A percentile compares a stretch with the other conserved stretches of the same genome.
Evolutionary conservation across 2,888 invertebrate genomes (phyloP).

Genomic region (Andrena chrysosceles): DNA sequence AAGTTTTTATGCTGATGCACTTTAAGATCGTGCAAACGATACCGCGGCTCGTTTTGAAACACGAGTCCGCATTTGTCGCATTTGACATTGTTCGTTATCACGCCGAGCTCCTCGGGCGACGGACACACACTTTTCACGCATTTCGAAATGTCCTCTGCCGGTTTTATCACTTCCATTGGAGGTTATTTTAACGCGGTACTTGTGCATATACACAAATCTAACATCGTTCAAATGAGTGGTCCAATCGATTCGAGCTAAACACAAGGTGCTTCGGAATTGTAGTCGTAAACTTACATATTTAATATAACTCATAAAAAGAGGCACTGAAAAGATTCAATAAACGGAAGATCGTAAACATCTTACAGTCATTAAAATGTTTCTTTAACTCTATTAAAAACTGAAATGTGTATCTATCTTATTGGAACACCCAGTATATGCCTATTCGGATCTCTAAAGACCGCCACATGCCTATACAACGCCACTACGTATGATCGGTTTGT

Average conservation of each 20-base stretch:
- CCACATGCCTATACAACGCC: not conserved
- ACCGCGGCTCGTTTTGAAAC: slow-evolving; percentile 80
- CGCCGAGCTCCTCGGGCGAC: slow-evolving; percentile 79
- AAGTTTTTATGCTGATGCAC: slow-evolving; percentile 80
- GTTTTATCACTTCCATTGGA: slow-evolving; percentile 54
- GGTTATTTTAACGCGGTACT: slow-evolving; percentile 42
- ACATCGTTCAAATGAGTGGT: slow-evolving; percentile 15
- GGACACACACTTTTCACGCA: slow-evolving; percentile 78
- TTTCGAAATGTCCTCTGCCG: slow-evolving; percentile 29
- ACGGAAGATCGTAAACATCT: not conserved
- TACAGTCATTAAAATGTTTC: not conserved
- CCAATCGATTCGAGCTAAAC: slow-evolving; percentile 26
- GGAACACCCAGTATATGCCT: not conserved
- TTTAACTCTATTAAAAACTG: not conserved
- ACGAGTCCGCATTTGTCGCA: slow-evolving; percentile 80
- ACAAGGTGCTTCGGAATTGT: not conserved
- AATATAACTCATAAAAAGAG: not conserved
- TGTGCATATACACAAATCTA: slow-evolving; percentile 20
- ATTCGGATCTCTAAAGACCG: too few relatives aligned
- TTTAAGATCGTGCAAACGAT: slow-evolving; percentile 81
- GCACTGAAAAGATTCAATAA: not conserved
- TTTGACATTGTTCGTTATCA: slow-evolving; percentile 79
- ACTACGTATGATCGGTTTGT: not conserved
- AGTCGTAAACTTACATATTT: not conserved
- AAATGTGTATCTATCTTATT: not conserved